Conservation (phyloP, 2,797 vertebrate genomes). For the Chiropotes sagulatus region DNA sequence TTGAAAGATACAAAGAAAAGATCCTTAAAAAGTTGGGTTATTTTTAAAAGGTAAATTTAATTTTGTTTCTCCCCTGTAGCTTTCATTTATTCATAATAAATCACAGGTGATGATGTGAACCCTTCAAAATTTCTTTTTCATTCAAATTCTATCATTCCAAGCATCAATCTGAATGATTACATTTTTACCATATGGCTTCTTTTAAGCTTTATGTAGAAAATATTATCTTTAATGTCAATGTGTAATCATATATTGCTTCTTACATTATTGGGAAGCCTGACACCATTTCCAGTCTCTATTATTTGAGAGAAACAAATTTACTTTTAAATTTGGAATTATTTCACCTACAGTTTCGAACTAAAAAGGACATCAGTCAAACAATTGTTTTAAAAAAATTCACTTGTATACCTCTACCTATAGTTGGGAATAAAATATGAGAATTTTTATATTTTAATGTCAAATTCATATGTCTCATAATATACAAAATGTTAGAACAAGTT, state of each 20-base stretch:
- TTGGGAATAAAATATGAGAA: neutral
- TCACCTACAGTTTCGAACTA: neutral
- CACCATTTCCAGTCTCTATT: neutral
- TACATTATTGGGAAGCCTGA: neutral
- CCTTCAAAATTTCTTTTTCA: neutral
- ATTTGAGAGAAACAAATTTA: conserved; percentile 30
- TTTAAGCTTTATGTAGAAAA: neutral
- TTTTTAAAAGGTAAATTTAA: conserved; percentile 21
- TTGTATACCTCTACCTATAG: neutral
- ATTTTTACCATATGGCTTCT: neutral
- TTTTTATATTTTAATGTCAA: conserved; percentile 2
- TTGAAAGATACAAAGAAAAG: neutral
- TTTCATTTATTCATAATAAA: conserved; percentile 38
- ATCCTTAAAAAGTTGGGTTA: neutral
- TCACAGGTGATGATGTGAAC: neutral
- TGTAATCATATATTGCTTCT: neutral
- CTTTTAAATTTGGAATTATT: conserved; percentile 36
- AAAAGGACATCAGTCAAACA: neutral
- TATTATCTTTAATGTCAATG: neutral
- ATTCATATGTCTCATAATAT: neutral
- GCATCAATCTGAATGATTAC: neutral
- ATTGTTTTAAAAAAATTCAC: neutral
- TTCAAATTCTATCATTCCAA: neutral
- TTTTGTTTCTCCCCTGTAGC: neutral
- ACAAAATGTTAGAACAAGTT: neutral